Evolutionary conservation across 2,797 vertebrate genomes (phyloP).

Genomic region (Myotis myotis): DNA sequence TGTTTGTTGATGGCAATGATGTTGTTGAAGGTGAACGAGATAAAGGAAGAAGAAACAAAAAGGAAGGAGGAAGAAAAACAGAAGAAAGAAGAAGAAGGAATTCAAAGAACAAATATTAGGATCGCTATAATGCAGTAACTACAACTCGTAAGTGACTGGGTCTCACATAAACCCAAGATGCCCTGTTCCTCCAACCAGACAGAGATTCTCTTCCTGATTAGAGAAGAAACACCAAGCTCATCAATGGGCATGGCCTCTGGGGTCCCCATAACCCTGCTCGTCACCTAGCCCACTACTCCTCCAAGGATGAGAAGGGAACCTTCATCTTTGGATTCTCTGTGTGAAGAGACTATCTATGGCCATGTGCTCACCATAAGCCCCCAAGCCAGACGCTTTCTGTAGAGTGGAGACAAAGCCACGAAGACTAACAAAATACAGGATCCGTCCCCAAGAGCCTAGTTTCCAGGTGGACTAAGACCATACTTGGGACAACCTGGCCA

Average conservation of each 20-base stretch:
- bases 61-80: background rate
- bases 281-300: background rate
- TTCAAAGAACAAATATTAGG: background rate
- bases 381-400: background rate
- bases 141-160: background rate
- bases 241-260: too few relatives aligned
- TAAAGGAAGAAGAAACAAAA: background rate
- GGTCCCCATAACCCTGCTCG: accelerated
- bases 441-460: background rate
- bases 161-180: background rate
- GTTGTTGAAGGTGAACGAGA: background rate
- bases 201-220: background rate
- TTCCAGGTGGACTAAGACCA: background rate
- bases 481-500: background rate
- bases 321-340: background rate
- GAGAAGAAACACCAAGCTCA: background rate
- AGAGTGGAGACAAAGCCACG: background rate
- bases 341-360: background rate
- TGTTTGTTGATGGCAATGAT: background rate
- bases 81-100: background rate
- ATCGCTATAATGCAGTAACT: background rate
- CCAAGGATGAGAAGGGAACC: background rate
- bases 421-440: background rate
- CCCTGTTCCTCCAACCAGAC: background rate
- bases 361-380: background rate